Evolutionary conservation across 2,888 invertebrate genomes (phyloP).

Genomic region (Aspidapion aeneum): DNA sequence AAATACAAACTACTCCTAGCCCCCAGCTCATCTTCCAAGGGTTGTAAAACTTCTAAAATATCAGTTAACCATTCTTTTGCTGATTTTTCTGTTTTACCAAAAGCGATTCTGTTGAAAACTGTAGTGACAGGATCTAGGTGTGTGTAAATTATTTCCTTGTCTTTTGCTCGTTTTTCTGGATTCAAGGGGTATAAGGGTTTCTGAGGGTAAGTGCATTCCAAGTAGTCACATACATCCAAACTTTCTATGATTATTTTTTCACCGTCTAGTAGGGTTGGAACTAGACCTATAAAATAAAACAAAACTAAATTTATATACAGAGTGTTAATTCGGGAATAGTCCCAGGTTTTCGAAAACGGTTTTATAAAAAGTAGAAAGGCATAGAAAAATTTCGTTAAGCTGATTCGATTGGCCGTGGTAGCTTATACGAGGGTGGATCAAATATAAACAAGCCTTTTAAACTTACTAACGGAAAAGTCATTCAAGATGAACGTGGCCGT

Average conservation of each 20-base stretch:
- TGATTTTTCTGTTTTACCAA: not conserved
- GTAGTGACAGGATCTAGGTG: slow-evolving; percentile 22
- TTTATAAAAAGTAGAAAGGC: too few relatives aligned
- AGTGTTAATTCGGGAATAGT: too few relatives aligned
- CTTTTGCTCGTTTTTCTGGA: slow-evolving; percentile 37
- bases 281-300: slow-evolving; percentile 49
- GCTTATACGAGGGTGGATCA: too few relatives aligned
- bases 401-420: too few relatives aligned
- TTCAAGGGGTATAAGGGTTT: slow-evolving; percentile 49
- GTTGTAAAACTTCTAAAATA: not conserved
- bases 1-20: slow-evolving; percentile 32
- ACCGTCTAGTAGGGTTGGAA: slow-evolving; percentile 49
- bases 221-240: slow-evolving; percentile 51
- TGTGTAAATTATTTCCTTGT: slow-evolving; percentile 36
- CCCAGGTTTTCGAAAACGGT: too few relatives aligned
- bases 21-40: slow-evolving; percentile 36
- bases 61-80: not conserved
- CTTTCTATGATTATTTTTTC: slow-evolving; percentile 52
- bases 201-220: slow-evolving; percentile 53
- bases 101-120: not conserved
- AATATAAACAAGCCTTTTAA: too few relatives aligned
- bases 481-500: too few relatives aligned
- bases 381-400: too few relatives aligned
- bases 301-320: not conserved
- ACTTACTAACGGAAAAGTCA: too few relatives aligned